Base-by-base conservation (phyloP, 2,113 vertebrate species). In the Canis aureus region DNA sequence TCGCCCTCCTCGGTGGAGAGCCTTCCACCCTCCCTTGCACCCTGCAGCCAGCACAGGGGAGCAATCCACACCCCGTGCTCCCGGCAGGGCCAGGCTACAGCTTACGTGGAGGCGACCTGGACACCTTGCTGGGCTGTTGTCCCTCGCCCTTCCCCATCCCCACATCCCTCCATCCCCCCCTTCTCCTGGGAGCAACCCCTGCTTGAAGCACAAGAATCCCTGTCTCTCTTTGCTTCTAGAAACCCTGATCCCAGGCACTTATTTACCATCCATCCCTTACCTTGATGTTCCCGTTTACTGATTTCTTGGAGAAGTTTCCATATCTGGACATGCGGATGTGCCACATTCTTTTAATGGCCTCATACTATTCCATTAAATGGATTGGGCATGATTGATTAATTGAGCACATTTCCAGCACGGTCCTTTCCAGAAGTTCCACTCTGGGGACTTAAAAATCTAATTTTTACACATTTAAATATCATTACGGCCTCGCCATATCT, bases 321-420 rank as follows among this genome's bases (percentile, higher is more conserved):
- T 69, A 35, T 66, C 8, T 78, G 19, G 64, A 66, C 35, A 25
- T 66, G 53, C 17, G 64, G 51, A 84, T 76, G 35, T 25, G 15
- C 49, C 27, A 1, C 35, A 78, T 80, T 97, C 80, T 94, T 84
- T 80, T 57, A 94, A 80, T 29, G 94, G 74, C 59, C 82, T 87
- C 60, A 3, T 89, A 53, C 59, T 81, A 20, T 32, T 80, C 64
- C 51, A 59, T 85, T 94, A 73, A 81, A 59, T n/a, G 32, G 81
- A 81, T 95, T 96, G 69, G 66, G 69, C 85, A 73, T 92, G 92
- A 84, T 91, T 92, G 92, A 84, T 91, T 94, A 96, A 97, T 73
- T 71, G 22, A 76, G 43, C 85, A 51, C 76, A 95, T 85, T 80
- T 89, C 87, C 81, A 96, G 67, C 32, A 89, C 12, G 83, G 69